These are phyloP conservation scores for Bombus huntii DNA, from an alignment of 1,140 invertebrate species.

Conservation along the genomic window DNA sequence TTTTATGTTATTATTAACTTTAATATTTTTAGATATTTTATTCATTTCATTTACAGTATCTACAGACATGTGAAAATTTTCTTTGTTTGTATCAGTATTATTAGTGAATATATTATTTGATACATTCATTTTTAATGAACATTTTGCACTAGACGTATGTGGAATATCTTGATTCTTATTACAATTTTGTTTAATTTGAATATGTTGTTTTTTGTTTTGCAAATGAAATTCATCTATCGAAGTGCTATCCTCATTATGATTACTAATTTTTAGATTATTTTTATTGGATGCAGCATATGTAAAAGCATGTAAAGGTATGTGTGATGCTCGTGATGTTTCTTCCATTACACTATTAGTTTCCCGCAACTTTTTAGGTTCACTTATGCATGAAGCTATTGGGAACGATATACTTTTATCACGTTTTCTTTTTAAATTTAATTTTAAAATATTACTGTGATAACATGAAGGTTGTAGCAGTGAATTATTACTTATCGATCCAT, in stretches of 20 bases:
- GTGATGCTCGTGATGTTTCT: not conserved
- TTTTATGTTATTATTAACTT: not conserved
- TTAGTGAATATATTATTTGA: not conserved
- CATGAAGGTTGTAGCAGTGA: not conserved
- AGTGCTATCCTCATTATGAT: not conserved
- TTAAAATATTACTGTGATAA: not conserved
- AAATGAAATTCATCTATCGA: not conserved
- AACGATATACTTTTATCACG: not conserved
- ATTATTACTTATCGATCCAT: not conserved
- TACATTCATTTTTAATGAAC: not conserved
- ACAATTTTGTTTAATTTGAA: not conserved
- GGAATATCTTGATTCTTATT: not conserved
- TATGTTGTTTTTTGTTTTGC: not conserved
- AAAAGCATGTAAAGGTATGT: not conserved
- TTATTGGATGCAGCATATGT: not conserved
- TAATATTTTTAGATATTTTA: not conserved
- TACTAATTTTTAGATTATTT: not conserved
- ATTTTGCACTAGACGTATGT: not conserved
- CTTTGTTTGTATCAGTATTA: not conserved
- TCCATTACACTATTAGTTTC: not conserved
- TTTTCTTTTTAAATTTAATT: conserved; percentile 38
- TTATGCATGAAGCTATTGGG: not conserved
- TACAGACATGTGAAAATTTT: not conserved
- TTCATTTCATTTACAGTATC: not conserved
- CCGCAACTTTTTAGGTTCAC: conserved; percentile 16